Evolutionary conservation across 2,113 vertebrate species (phyloP).

Genomic region (Illadopsis cleaveri): DNA sequence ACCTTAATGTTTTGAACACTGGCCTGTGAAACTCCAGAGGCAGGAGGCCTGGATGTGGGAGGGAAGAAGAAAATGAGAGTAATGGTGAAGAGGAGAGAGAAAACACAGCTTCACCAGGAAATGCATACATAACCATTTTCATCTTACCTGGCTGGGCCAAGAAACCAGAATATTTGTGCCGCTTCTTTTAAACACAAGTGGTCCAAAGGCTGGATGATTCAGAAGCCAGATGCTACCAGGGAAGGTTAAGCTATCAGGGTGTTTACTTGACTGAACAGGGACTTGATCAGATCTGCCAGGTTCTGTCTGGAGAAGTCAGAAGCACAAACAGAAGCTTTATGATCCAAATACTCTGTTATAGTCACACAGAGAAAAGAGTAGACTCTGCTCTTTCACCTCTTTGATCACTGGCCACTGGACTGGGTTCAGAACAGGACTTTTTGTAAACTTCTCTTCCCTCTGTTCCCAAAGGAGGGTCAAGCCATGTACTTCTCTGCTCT

Average conservation of each 20-base stretch:
- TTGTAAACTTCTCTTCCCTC: not conserved
- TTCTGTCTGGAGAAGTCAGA: not conserved
- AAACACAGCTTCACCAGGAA: not conserved
- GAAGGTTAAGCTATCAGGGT: not conserved
- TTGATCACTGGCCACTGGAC: not conserved
- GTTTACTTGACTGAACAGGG: not conserved
- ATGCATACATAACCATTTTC: not conserved
- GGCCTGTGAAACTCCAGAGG: not conserved
- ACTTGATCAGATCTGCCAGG: not conserved
- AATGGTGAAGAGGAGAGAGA: not conserved
- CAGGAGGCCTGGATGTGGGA: not conserved
- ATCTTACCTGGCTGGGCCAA: not conserved
- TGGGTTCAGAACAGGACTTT: not conserved
- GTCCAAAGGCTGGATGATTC: not conserved
- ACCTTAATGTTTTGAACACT: not conserved
- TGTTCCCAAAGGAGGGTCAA: not conserved
- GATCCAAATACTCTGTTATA: not conserved
- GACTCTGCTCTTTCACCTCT: not conserved
- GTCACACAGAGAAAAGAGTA: not conserved
- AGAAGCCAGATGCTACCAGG: not conserved
- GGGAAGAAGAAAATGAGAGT: not conserved
- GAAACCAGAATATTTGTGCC: not conserved
- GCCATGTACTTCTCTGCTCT: not conserved
- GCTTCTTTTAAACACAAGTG: not conserved
- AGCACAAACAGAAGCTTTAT: not conserved